A percentile compares a stretch with the other conserved stretches of the same genome.
These are phyloP conservation scores for Dryadula phaetusa DNA, from an alignment of 2,888 invertebrate species.

Conservation along the genomic window DNA sequence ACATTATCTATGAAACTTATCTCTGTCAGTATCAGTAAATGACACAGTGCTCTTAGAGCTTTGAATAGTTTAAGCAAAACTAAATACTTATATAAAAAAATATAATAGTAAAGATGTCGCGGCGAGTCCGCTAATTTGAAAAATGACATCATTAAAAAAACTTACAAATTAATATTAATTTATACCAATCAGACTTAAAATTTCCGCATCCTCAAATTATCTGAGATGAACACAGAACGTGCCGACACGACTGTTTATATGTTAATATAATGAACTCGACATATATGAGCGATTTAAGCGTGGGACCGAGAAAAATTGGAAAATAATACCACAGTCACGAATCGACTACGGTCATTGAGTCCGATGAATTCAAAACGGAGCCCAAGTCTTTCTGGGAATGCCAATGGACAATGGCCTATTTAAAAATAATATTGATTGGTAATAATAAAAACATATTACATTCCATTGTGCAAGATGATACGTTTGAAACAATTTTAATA, in stretches of 20 bases:
- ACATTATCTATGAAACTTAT: no score
- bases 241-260: constrained; percentile 34
- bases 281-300: constrained; percentile 28
- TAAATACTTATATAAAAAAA: no score
- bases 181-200: not conserved
- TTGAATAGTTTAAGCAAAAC: no score
- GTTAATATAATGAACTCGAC: constrained; percentile 20
- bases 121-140: no score
- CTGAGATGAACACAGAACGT: constrained; percentile 23
- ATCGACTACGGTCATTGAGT: constrained; percentile 45
- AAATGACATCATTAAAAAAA: not conserved
- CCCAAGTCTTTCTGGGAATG: constrained; percentile 40
- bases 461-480: constrained; percentile 21
- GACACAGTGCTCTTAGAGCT: no score
- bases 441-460: constrained; percentile 15
- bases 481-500: constrained; percentile 19
- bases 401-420: constrained; percentile 27
- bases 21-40: no score
- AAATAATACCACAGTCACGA: constrained; percentile 49
- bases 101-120: no score
- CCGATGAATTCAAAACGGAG: constrained; percentile 32
- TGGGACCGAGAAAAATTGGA: constrained; percentile 47
- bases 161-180: not conserved
- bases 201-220: constrained; percentile 24
- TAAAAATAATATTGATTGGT: constrained; percentile 28